These are phyloP conservation scores for Drosophila subquinaria DNA, from an alignment of 2,888 invertebrate species.

Conservation along the genomic window DNA sequence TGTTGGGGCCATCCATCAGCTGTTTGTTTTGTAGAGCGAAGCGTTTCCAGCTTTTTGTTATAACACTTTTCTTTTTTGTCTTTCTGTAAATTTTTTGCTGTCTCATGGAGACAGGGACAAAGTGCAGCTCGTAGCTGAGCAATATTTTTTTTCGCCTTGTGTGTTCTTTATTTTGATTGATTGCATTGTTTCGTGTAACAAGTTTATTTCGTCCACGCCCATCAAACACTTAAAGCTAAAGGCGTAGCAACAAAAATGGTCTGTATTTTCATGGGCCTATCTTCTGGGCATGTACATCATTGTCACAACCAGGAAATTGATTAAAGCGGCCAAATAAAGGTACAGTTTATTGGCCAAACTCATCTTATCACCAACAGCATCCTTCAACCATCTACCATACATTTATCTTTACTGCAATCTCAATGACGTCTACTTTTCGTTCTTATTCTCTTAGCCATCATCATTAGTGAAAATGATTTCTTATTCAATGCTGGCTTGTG, in stretches of 20 bases:
- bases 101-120: conserved; percentile 49
- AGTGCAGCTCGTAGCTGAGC: conserved; percentile 50
- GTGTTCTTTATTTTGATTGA: conserved; percentile 74
- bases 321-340: conserved; percentile 35
- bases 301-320: conserved; percentile 60
- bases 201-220: conserved; percentile 69
- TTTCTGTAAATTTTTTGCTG: too few relatives aligned
- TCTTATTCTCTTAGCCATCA: conserved; percentile 37
- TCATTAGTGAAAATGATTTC: conserved; percentile 76
- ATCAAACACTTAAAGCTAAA: conserved; percentile 48
- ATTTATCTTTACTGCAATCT: conserved; percentile 53
- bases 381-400: background rate
- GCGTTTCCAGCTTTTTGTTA: too few relatives aligned
- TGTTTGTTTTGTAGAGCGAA: conserved; percentile 68
- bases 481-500: conserved; percentile 63
- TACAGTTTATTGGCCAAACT: conserved; percentile 46
- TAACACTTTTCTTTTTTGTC: too few relatives aligned
- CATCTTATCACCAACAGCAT: conserved; percentile 20
- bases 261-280: too few relatives aligned
- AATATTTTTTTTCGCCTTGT: conserved; percentile 23
- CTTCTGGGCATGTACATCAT: conserved; percentile 44
- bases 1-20: conserved; percentile 68
- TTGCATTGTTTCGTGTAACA: conserved; percentile 75
- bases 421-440: conserved; percentile 46
- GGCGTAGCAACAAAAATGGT: too few relatives aligned